phyloP scores from a whole-genome alignment of 2,888 invertebrate species.

The Selenia dentaria region DNA sequence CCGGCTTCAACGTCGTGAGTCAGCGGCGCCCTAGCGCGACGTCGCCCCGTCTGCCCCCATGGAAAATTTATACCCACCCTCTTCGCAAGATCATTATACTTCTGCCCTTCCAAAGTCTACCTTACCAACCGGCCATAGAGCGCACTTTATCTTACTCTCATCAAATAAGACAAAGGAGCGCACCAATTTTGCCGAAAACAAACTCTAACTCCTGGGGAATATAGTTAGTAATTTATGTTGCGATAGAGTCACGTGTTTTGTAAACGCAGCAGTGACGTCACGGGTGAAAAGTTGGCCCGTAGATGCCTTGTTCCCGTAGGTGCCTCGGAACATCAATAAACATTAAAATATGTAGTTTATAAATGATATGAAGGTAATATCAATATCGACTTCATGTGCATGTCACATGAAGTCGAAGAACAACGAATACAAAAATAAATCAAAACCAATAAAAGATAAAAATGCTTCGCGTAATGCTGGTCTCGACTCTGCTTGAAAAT shows the following conservation, averaged over 20 bases:
- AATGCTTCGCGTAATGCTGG: conserved; percentile 16
- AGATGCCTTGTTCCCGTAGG: too few relatives aligned
- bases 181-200: conserved; percentile 78
- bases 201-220: conserved; percentile 80
- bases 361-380: too few relatives aligned
- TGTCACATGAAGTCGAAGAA: too few relatives aligned
- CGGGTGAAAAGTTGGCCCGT: too few relatives aligned
- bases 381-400: too few relatives aligned
- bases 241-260: conserved; percentile 73
- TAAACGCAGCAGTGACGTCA: conserved; percentile 75
- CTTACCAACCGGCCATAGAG: conserved; percentile 53
- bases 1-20: conserved; percentile 69
- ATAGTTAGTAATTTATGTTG: conserved; percentile 80
- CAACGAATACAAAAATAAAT: too few relatives aligned
- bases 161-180: conserved; percentile 75
- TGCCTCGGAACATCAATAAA: too few relatives aligned
- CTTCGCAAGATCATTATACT: conserved; percentile 74
- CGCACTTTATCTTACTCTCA: conserved; percentile 45
- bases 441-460: too few relatives aligned
- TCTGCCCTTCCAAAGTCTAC: conserved; percentile 51
- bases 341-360: too few relatives aligned
- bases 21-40: conserved; percentile 82
- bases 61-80: conserved; percentile 84
- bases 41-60: conserved; percentile 84
- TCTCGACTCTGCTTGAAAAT: conserved; percentile 21